A percentile compares a stretch with the other conserved stretches of the same genome.
Conservation (phyloP, 2,888 invertebrate genomes). For the Orchesella flavescens region DNA sequence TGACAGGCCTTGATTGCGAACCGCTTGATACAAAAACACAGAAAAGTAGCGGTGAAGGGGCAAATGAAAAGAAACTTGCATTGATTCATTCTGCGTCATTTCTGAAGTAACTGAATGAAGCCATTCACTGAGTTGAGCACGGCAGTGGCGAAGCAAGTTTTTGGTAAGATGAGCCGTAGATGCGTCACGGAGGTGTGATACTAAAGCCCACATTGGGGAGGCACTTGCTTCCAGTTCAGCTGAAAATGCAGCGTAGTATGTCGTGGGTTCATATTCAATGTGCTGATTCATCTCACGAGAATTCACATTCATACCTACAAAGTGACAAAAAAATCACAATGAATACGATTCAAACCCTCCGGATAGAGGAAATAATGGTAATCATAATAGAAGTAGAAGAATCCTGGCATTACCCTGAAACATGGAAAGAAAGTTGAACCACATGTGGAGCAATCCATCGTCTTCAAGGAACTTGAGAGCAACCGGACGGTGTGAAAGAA, state of each 20-base stretch:
- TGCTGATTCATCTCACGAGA: constrained; percentile 91
- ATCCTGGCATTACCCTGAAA: constrained; percentile 83
- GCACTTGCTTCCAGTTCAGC: constrained; percentile 97
- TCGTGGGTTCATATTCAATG: constrained; percentile 96
- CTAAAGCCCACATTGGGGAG: constrained; percentile 98
- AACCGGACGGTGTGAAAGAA: constrained; percentile 89
- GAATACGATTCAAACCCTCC: background rate
- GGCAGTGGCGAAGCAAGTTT: constrained; percentile 84
- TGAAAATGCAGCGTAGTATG: constrained; percentile 97
- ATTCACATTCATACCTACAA: constrained; percentile 95
- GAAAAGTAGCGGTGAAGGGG: constrained; percentile 96
- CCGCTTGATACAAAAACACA: constrained; percentile 88
- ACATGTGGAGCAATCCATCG: constrained; percentile 91
- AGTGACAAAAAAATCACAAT: constrained; percentile 8
- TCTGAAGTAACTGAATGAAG: constrained; percentile 71
- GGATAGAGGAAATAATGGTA: too few species aligned
- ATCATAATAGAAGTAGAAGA: background rate
- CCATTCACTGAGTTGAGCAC: constrained; percentile 89
- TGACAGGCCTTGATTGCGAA: constrained; percentile 82
- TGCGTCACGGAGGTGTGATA: constrained; percentile 87
- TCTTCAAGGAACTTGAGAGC: constrained; percentile 92
- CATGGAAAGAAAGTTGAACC: constrained; percentile 95
- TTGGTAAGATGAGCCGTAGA: constrained; percentile 83
- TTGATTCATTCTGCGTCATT: constrained; percentile 80
- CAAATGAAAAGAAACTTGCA: constrained; percentile 95